Conservation (phyloP, 2,113 vertebrate genomes). For the Andinoacara biseriatus region DNA sequence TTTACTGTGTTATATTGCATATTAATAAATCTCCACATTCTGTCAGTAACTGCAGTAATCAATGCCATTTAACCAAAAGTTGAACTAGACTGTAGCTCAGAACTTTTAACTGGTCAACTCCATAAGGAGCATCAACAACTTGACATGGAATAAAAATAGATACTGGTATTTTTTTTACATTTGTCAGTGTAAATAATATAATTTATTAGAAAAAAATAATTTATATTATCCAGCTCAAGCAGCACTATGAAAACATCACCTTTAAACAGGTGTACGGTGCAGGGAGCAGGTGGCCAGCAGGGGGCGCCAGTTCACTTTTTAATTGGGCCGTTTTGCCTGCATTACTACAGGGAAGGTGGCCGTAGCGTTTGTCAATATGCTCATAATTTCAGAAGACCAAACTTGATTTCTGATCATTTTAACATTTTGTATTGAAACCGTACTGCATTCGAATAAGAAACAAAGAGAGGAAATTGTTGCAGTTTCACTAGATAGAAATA, state of each 20-base stretch:
- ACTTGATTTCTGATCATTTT: neutral
- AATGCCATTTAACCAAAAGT: neutral
- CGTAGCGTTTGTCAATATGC: neutral
- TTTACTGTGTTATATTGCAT: neutral
- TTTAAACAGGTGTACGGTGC: neutral
- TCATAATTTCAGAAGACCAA: neutral
- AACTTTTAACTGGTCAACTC: neutral
- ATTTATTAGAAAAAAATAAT: neutral
- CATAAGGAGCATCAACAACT: neutral
- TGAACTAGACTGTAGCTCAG: neutral
- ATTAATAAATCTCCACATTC: neutral
- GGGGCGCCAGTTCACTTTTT: constrained; percentile 42
- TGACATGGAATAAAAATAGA: neutral
- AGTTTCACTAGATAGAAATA: neutral
- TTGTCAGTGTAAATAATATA: neutral
- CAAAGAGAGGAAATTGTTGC: neutral
- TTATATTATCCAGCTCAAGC: neutral
- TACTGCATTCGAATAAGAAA: neutral
- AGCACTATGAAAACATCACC: neutral
- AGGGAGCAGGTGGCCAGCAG: constrained; percentile 44
- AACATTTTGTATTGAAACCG: neutral
- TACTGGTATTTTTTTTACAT: neutral
- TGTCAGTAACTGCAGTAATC: neutral
- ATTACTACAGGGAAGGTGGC: neutral
- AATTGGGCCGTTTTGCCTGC: neutral